These are phyloP conservation scores for Equus quagga DNA, from an alignment of 2,113 vertebrate genomes.

Conservation along the genomic window DNA sequence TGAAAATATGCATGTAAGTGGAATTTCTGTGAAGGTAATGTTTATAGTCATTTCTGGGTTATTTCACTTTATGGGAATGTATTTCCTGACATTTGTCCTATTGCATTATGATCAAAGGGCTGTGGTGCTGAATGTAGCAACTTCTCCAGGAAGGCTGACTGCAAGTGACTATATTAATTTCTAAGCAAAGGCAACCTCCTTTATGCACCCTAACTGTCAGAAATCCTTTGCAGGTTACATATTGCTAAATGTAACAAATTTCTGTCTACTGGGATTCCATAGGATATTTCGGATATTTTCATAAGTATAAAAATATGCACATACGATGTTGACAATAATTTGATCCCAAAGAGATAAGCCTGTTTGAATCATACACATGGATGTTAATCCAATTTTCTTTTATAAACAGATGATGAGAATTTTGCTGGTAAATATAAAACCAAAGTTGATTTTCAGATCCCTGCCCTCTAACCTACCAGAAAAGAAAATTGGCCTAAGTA, in stretches of 20 bases:
- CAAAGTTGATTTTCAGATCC: slow-evolving; percentile 17
- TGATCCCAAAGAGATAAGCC: slow-evolving; percentile 58
- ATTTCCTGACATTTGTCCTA: slow-evolving; percentile 87
- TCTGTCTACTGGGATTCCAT: slow-evolving; percentile 56
- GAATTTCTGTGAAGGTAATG: slow-evolving; percentile 83
- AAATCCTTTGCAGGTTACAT: slow-evolving; percentile 60
- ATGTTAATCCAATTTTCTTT: neutral
- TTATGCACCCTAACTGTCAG: slow-evolving; percentile 65
- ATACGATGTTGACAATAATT: slow-evolving; percentile 45
- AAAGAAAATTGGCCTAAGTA: neutral
- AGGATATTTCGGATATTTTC: slow-evolving; percentile 71
- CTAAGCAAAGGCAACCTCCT: slow-evolving; percentile 70
- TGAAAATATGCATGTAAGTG: slow-evolving; percentile 69
- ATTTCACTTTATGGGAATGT: slow-evolving; percentile 81
- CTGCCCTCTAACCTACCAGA: neutral
- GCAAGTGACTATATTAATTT: slow-evolving; percentile 85
- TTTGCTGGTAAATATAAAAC: neutral
- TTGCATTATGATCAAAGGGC: slow-evolving; percentile 81
- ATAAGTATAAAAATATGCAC: slow-evolving; percentile 36
- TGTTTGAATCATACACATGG: neutral
- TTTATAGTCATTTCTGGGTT: slow-evolving; percentile 82
- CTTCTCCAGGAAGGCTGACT: slow-evolving; percentile 79
- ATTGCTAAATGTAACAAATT: slow-evolving; percentile 68
- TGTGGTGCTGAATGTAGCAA: slow-evolving; percentile 72
- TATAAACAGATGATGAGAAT: neutral